A percentile compares a stretch with the other conserved stretches of the same genome.
Conservation (phyloP, 2,113 vertebrate species). For the Vanacampus margaritifer region DNA sequence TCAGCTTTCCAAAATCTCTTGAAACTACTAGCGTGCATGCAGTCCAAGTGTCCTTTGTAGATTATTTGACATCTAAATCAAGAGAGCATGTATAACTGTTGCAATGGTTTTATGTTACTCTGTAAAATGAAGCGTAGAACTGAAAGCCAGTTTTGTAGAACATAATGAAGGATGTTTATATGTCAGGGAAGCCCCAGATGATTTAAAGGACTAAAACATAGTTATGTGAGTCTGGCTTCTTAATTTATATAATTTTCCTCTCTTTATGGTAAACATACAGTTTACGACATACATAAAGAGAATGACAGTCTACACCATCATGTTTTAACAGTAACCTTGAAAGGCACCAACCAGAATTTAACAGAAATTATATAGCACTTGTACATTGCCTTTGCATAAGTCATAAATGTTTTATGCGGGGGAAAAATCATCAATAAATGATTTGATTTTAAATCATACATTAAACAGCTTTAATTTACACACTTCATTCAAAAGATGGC, state of each 20-base stretch:
- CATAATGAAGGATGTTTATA: background rate
- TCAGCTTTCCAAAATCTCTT: background rate
- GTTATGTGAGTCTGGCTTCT: conserved; percentile 5
- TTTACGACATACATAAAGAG: background rate
- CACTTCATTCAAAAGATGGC: background rate
- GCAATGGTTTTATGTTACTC: conserved; percentile 1
- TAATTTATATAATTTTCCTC: conserved; percentile 19
- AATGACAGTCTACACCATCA: background rate
- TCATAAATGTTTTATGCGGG: background rate
- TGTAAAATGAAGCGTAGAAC: background rate
- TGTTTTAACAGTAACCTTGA: background rate
- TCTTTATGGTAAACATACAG: background rate
- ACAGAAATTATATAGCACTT: background rate
- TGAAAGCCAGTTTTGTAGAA: background rate
- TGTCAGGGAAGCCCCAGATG: background rate
- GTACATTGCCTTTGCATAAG: background rate
- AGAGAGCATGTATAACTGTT: conserved; percentile 16
- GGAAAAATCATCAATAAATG: background rate
- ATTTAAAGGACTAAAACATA: conserved; percentile 3
- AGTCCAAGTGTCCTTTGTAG: conserved; percentile 1
- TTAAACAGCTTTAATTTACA: background rate
- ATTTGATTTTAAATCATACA: background rate
- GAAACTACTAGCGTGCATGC: conserved; percentile 2
- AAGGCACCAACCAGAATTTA: background rate
- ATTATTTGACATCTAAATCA: background rate